phyloP scores from a whole-genome alignment of 2,113 vertebrate genomes.

The Brachirus orientalis region DNA sequence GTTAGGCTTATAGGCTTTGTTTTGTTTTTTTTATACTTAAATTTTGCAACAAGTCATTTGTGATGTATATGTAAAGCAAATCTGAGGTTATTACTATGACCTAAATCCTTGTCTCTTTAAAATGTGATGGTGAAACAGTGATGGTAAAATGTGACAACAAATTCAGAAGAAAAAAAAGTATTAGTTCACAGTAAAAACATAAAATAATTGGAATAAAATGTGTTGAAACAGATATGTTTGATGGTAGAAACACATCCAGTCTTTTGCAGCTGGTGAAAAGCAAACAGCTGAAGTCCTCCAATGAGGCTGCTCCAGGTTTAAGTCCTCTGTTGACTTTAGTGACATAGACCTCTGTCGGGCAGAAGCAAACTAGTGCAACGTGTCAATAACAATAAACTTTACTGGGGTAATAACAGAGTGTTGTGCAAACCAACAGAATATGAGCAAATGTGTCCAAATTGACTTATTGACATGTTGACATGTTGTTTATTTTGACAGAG shows the following conservation, averaged over 20 bases:
- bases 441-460: neutral
- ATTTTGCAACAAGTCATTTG: constrained; percentile 4
- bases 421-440: constrained; percentile 4
- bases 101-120: constrained; percentile 9
- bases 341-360: constrained; percentile 19
- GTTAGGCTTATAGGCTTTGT: neutral
- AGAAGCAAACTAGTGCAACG: constrained; percentile 10
- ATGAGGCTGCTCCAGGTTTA: constrained; percentile 18
- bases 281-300: constrained; percentile 6
- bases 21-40: neutral
- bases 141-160: neutral
- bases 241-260: constrained; percentile 16
- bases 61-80: constrained; percentile 35
- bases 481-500: too few species aligned
- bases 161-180: neutral
- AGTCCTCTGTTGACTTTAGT: neutral
- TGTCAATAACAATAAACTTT: neutral
- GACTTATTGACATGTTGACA: too few species aligned
- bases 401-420: neutral
- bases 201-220: neutral
- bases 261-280: neutral
- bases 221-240: constrained; percentile 12
- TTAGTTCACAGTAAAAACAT: constrained; percentile 24
- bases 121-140: neutral
- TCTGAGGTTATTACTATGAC: constrained; percentile 14